Percentiles rank a stretch among this genome's conserved stretches.
These are phyloP conservation scores for Trichogramma pretiosum DNA, from an alignment of 1,140 invertebrate genomes.

Conservation along the genomic window DNA sequence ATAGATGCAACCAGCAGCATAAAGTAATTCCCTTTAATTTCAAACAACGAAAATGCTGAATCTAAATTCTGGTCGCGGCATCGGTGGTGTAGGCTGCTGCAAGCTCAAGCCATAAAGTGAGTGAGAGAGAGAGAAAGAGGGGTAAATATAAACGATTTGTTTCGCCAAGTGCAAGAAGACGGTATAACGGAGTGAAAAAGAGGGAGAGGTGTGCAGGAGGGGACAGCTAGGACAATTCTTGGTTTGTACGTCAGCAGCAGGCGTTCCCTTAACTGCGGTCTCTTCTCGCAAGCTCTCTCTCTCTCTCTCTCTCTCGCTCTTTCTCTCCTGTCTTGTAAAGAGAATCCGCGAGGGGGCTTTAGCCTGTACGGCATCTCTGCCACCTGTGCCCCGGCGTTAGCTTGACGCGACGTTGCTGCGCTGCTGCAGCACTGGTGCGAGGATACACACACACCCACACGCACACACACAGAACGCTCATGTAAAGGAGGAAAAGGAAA, in stretches of 20 bases:
- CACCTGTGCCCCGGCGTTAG: constrained; percentile 7
- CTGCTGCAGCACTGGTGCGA: no score
- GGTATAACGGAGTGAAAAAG: background rate
- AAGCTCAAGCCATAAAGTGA: no score
- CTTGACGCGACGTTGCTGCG: no score
- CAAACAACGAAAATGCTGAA: constrained; percentile 3
- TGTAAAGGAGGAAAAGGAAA: background rate
- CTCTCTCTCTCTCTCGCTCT: no score
- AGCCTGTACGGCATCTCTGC: background rate
- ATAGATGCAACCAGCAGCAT: no score
- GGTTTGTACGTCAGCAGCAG: constrained; percentile 13
- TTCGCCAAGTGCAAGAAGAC: constrained; percentile 1
- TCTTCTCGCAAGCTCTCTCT: no score
- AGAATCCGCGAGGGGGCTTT: background rate
- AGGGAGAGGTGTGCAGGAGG: background rate
- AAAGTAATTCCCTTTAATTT: no score
- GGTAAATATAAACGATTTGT: background rate
- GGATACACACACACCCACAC: no score
- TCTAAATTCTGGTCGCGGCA: background rate
- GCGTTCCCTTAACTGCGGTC: background rate
- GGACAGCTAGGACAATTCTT: constrained; percentile 1
- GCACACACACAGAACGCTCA: no score
- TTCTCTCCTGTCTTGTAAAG: background rate
- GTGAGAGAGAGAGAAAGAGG: background rate
- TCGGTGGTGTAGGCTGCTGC: no score